Base-by-base conservation (phyloP, 2,888 invertebrate genomes). In the Nysson spinosus region DNA sequence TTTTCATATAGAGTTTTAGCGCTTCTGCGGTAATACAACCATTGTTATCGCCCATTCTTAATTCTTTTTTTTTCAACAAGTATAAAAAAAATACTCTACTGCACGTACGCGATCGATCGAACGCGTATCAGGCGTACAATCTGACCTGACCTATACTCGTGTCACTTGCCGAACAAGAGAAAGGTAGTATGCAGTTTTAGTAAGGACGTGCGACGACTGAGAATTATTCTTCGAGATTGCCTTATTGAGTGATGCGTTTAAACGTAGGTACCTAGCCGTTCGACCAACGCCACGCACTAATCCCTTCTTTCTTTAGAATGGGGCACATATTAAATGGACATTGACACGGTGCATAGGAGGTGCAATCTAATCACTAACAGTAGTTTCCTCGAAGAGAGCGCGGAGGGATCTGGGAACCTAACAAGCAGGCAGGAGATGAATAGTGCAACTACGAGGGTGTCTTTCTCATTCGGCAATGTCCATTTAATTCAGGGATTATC, bases 291-390 rank as follows among this genome's bases (percentile, higher is more conserved):
- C 72, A 77, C 75, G 75, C 77, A 72, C 66, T 73, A 71, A 78
- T 78, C 77, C 80, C 81, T 83, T 75, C 75, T 78, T 74, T 69
- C 64, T 76, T 24, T 77, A 82, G 82, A 86, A 85, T 83, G 84
- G 85, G 85, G 71, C 77, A 58, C n/a, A 72, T 69, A 81, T 86
- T 86, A 85, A 87, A 87, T 86, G 87, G 84, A 87, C 87, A 87
- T 86, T 85, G 85, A 75, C 82, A 77, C 67, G 61, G 81, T 83
- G 79, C 81, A 78, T 61, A 75, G 81, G 80, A 80, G 51, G 83
- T 83, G 83, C 83, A 46, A 28, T 44, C 76, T 82, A 79, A 46
- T 58, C 54, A 44, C 75, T 75, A 75, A 69, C 11, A 37, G 32
- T 40, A 57, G 54, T 50, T 61, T 61, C 62, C 49, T 54, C 64